Percentiles rank a stretch among this genome's conserved stretches.
Conservation (phyloP, 2,888 invertebrate genomes). For the Margaritifera margaritifera region DNA sequence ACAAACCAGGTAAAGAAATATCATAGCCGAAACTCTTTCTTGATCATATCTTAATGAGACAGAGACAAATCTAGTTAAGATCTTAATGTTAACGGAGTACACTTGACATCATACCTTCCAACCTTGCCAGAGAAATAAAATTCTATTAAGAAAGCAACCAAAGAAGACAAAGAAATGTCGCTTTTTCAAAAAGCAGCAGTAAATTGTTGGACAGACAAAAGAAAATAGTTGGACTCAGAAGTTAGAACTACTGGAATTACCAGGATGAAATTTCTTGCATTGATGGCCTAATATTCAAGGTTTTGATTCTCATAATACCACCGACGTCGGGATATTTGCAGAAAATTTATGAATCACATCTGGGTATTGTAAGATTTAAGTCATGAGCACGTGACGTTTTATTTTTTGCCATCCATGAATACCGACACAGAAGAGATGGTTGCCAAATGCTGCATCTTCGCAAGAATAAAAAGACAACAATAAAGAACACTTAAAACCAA, state of each 20-base stretch:
- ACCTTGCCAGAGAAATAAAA: slow-evolving; percentile 15
- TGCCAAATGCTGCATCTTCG: no score
- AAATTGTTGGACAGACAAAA: slow-evolving; percentile 24
- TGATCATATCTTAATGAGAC: slow-evolving; percentile 16
- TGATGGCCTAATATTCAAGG: slow-evolving; percentile 23
- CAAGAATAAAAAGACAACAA: no score
- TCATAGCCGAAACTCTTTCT: slow-evolving; percentile 24
- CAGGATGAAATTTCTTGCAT: slow-evolving; percentile 26
- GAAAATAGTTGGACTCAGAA: slow-evolving; percentile 10
- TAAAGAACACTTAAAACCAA: no score
- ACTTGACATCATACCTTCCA: slow-evolving; percentile 13
- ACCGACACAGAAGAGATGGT: slow-evolving; percentile 14
- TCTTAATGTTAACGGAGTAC: slow-evolving; percentile 8
- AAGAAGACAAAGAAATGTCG: slow-evolving; percentile 12
- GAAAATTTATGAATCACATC: slow-evolving; percentile 22
- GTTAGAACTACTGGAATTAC: slow-evolving; percentile 18
- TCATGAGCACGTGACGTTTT: slow-evolving; percentile 18
- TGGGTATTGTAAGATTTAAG: slow-evolving; percentile 33
- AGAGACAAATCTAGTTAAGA: no score
- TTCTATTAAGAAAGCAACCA: slow-evolving; percentile 15
- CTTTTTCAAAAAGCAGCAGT: slow-evolving; percentile 4
- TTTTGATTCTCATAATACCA: slow-evolving; percentile 16
- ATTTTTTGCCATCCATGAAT: slow-evolving; percentile 27
- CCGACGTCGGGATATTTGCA: slow-evolving; percentile 17
- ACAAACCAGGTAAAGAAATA: slow-evolving; percentile 26